These are phyloP conservation scores for Jaculus jaculus DNA, from an alignment of 2,113 vertebrate species.

Conservation along the genomic window DNA sequence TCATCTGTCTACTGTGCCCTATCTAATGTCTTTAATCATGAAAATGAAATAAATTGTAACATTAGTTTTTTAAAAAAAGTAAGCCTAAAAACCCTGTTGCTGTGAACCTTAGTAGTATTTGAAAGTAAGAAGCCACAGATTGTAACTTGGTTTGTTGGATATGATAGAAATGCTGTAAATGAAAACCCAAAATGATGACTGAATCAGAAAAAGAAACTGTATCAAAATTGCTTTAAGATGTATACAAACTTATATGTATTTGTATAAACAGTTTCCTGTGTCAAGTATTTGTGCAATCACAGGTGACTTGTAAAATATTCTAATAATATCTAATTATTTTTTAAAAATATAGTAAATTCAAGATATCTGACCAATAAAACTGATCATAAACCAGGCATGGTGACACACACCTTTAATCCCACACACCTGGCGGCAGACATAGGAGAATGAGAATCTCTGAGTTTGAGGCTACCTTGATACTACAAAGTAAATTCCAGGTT, in stretches of 20 bases:
- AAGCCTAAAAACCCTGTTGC: constrained; percentile 39
- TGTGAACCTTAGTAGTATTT: constrained; percentile 38
- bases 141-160: constrained; percentile 15
- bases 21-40: too few species aligned
- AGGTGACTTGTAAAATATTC: constrained; percentile 74
- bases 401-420: too few species aligned
- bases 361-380: constrained; percentile 75
- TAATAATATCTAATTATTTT: constrained; percentile 78
- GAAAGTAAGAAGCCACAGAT: constrained; percentile 22
- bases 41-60: too few species aligned
- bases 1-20: too few species aligned
- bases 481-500: too few species aligned
- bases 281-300: constrained; percentile 77
- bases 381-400: not conserved
- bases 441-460: too few species aligned
- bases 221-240: constrained; percentile 74
- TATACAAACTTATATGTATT: constrained; percentile 82
- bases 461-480: too few species aligned
- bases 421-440: too few species aligned
- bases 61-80: too few species aligned
- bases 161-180: constrained; percentile 25
- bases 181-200: constrained; percentile 33
- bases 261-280: constrained; percentile 71
- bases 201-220: constrained; percentile 57
- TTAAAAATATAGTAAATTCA: constrained; percentile 65